phyloP scores from a whole-genome alignment of 1,140 invertebrate genomes.

The Scaptodrosophila lebanonensis region DNA sequence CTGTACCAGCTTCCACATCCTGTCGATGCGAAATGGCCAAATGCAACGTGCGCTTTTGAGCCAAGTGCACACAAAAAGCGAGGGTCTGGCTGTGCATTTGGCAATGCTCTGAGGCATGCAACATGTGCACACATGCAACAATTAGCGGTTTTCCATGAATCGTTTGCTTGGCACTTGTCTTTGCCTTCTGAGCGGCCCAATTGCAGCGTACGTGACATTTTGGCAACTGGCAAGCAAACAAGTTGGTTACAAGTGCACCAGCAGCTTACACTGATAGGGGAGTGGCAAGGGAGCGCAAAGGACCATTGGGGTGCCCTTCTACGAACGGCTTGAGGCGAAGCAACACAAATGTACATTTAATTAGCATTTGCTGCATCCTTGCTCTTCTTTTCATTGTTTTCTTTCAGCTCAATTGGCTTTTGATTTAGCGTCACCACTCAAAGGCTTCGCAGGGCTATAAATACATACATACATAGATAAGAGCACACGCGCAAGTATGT shows the following conservation, averaged over 20 bases:
- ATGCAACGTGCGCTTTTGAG: constrained; percentile 38
- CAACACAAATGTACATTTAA: constrained; percentile 67
- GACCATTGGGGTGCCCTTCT: too few relatives aligned
- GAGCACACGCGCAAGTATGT: too few relatives aligned
- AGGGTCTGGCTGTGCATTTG: constrained; percentile 2
- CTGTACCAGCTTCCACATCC: too few relatives aligned
- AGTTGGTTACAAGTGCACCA: constrained; percentile 34
- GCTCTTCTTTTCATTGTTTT: constrained; percentile 8
- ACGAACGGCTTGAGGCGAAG: constrained; percentile 39
- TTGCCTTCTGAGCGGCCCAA: too few relatives aligned
- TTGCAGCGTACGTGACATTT: constrained; percentile 59
- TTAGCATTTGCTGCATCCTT: constrained; percentile 43
- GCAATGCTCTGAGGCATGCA: constrained; percentile 36
- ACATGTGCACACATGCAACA: constrained; percentile 46
- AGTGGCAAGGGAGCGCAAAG: background rate
- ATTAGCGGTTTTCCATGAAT: constrained; percentile 49
- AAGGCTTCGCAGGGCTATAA: too few relatives aligned
- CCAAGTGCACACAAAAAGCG: constrained; percentile 36
- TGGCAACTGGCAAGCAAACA: constrained; percentile 52
- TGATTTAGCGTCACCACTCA: constrained; percentile 45
- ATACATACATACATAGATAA: too few relatives aligned
- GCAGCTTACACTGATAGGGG: constrained; percentile 5
- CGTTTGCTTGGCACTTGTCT: constrained; percentile 22
- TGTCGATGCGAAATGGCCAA: background rate
- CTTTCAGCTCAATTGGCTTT: constrained; percentile 16